Conservation (phyloP, 1,140 invertebrate species). For the Cheumatopsyche charites region DNA sequence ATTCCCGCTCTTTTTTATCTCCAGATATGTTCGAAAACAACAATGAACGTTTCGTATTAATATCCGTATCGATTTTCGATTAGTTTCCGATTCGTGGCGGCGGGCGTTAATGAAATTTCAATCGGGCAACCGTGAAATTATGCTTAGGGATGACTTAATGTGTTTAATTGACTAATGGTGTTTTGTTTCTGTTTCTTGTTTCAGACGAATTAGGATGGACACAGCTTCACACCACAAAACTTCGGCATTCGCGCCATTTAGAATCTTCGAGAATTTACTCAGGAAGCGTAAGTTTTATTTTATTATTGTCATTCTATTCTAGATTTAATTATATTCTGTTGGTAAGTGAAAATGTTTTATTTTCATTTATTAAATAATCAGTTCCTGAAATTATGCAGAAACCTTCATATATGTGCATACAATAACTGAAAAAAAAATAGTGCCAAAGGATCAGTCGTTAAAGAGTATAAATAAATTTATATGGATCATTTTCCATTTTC, state of each 20-base stretch:
- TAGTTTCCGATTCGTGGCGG: neutral
- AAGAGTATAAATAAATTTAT: no score
- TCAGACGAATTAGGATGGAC: slow-evolving; percentile 28
- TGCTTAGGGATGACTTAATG: neutral
- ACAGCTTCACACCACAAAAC: slow-evolving; percentile 18
- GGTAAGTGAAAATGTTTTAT: no score
- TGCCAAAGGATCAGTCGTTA: no score
- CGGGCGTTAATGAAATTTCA: no score
- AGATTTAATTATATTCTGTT: neutral
- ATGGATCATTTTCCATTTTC: no score
- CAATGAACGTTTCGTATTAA: neutral
- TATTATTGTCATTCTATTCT: neutral
- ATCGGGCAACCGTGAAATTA: neutral
- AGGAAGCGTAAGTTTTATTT: slow-evolving; percentile 18
- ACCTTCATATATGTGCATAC: no score
- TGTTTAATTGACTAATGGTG: slow-evolving; percentile 16
- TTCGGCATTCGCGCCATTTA: slow-evolving; percentile 29
- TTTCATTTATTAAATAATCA: no score
- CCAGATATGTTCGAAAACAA: slow-evolving; percentile 6
- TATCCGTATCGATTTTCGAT: slow-evolving; percentile 12
- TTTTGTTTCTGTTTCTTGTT: slow-evolving; percentile 21
- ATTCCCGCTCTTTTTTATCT: neutral
- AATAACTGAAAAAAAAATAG: no score
- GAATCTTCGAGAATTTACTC: neutral
- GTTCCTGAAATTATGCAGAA: no score